Percentiles rank a stretch among this genome's conserved stretches.
Evolutionary conservation across 2,113 vertebrate genomes (phyloP).

Genomic region (Halcyon senegalensis): DNA sequence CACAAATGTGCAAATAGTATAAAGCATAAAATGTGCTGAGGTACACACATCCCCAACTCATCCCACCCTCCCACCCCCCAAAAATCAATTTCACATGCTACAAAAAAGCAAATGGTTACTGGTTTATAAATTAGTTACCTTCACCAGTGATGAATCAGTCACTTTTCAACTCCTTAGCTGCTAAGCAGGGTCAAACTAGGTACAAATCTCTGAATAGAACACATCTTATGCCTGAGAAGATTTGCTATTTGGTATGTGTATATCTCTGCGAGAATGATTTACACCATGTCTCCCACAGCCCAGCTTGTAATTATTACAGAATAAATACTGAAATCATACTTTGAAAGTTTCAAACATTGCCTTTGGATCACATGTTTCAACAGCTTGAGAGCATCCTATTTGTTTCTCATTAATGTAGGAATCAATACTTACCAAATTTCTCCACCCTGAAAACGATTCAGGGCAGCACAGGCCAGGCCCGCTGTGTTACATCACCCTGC

Average conservation of each 20-base stretch:
- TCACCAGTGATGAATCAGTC: not conserved
- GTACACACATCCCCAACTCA: not conserved
- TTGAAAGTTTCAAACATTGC: not conserved
- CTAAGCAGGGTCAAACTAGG: not conserved
- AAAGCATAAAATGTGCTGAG: not conserved
- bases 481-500: accelerated
- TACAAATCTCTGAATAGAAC: not conserved
- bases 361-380: not conserved
- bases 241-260: not conserved
- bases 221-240: not conserved
- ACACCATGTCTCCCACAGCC: not conserved
- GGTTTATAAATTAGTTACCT: not conserved
- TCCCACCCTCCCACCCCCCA: no score
- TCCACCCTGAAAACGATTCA: not conserved
- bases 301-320: not conserved
- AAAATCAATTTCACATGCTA: not conserved
- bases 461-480: not conserved
- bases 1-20: not conserved
- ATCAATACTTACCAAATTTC: not conserved
- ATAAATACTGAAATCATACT: not conserved
- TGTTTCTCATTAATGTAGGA: not conserved
- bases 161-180: not conserved
- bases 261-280: not conserved
- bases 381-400: not conserved
- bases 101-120: not conserved